Evolutionary conservation across 2,888 invertebrate genomes (phyloP).

Genomic region (Griposia aprilina): DNA sequence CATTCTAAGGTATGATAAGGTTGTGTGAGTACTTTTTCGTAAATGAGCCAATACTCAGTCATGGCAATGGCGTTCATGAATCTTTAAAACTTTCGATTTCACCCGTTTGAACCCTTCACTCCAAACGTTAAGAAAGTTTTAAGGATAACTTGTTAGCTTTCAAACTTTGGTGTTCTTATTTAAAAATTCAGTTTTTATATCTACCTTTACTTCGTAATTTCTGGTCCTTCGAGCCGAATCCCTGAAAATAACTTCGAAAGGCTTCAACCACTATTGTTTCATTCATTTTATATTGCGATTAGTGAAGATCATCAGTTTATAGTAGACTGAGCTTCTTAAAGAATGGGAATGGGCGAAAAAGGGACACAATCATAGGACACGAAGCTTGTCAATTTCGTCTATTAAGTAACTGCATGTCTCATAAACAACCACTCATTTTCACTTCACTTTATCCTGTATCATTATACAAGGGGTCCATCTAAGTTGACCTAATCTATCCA

Average conservation of each 20-base stretch:
- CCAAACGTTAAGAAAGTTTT: background rate
- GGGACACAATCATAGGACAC: background rate
- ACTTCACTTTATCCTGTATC: slow-evolving; percentile 43
- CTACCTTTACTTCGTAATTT: background rate
- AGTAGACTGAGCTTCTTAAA: background rate
- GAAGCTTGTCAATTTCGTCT: background rate
- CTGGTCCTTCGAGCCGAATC: slow-evolving; percentile 1
- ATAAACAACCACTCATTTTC: slow-evolving; percentile 27
- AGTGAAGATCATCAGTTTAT: background rate
- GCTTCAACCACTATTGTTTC: background rate
- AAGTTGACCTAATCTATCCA: slow-evolving; percentile 52
- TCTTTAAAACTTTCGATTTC: background rate
- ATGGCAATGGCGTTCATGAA: background rate
- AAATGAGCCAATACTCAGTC: background rate
- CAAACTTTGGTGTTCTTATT: background rate
- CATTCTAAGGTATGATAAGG: background rate
- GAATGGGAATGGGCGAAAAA: background rate
- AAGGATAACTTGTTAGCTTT: background rate
- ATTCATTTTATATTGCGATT: background rate
- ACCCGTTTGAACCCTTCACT: background rate
- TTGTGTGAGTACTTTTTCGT: background rate
- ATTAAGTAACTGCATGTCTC: background rate
- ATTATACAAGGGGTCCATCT: slow-evolving; percentile 32
- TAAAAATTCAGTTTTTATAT: background rate
- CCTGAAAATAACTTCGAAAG: background rate